Evolutionary conservation across 2,797 vertebrate species (phyloP).

Genomic region (Ceryle rudis): DNA sequence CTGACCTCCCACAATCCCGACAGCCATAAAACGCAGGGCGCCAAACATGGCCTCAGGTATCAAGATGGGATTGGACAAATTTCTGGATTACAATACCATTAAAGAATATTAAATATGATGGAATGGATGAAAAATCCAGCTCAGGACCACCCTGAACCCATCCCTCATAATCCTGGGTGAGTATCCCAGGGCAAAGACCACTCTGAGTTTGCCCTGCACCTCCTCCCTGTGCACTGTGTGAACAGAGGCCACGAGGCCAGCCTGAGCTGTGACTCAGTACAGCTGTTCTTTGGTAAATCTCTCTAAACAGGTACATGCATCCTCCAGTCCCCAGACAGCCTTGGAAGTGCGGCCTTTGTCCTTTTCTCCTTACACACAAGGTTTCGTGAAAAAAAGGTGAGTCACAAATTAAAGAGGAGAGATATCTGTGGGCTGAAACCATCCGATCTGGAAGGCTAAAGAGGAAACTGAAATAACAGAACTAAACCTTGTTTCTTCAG

Average conservation of each 20-base stretch:
- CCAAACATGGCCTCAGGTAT: neutral
- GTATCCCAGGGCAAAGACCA: neutral
- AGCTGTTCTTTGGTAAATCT: neutral
- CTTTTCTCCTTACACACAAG: neutral
- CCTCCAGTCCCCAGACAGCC: neutral
- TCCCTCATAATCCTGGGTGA: neutral
- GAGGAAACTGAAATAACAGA: conserved; percentile 16
- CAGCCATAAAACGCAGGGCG: rapidly evolving
- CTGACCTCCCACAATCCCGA: rapidly evolving
- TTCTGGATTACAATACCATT: neutral
- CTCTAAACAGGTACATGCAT: neutral
- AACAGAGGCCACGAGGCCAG: neutral
- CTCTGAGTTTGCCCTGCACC: neutral
- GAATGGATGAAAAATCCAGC: neutral
- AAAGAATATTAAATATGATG: neutral
- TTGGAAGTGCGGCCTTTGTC: neutral
- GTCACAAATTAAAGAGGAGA: neutral
- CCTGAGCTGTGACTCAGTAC: neutral
- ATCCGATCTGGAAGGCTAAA: neutral
- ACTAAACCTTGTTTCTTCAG: conserved; percentile 91
- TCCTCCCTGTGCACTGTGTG: neutral
- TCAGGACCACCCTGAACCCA: neutral
- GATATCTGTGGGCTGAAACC: neutral
- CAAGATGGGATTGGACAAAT: neutral
- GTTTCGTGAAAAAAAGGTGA: neutral